Base-by-base conservation (phyloP, 2,113 vertebrate genomes). In the Sprattus sprattus region DNA sequence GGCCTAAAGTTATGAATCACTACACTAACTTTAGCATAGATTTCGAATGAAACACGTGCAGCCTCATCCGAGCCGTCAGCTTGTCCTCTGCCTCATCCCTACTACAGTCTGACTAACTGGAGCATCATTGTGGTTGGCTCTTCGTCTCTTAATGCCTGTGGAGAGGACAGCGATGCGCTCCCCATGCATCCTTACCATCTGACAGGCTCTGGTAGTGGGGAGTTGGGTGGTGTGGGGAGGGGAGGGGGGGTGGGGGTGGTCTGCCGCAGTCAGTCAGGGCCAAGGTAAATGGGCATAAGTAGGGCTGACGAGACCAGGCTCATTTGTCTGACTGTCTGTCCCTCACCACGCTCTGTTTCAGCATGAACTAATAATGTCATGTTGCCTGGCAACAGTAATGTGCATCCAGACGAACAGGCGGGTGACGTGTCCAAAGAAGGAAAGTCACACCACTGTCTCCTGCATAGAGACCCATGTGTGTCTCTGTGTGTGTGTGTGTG, bases 321-420 rank as follows among this genome's bases (percentile, higher is more conserved):
- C 57, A 47, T 86, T 85, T 78, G 71, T 84, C 45, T 75, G 82
- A 32, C 16, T 80, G 50, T 85, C 75, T 54, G 32, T 15, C 60
- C 6, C 28, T 52, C 84, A 85, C 50, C 39, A 2, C 84, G 44
- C 71, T 82, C 86, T 85, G 20, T 44, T 25, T 85, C 75, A 75
- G 75, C 75, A 44, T 82, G 25, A 83, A 85, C 78, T 84, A 82
- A 75, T 86, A 81, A 54, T 45, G 82, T 60, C 87, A 75, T 83
- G 85, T 86, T 88, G 81, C 85, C 81, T 83, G 75, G 86, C 83
- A 89, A 89, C 88, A 45, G 71, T 71, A 45, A 32, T 52, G 44
- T 50, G 13, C 50, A 80, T 81, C 50, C 47, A 47, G 81, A 83
- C 71, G 64, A 57, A 86, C 45, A 83, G 84, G 82, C 13, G 32